phyloP scores from a whole-genome alignment of 2,113 vertebrate genomes.

The Arenaria interpres region DNA sequence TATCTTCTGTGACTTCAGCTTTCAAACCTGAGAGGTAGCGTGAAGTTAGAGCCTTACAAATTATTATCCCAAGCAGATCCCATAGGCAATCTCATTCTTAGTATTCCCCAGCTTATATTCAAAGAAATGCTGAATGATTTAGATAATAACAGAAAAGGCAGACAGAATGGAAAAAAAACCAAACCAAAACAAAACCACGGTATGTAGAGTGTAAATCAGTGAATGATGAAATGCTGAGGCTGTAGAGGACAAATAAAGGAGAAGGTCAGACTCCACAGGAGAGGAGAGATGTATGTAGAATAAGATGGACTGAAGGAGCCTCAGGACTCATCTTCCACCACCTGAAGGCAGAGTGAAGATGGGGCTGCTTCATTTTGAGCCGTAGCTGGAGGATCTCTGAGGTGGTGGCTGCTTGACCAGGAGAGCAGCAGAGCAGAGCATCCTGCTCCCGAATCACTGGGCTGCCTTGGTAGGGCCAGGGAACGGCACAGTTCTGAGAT shows the following conservation, averaged over 20 bases:
- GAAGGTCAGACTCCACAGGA: not conserved
- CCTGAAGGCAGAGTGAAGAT: not conserved
- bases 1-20: not conserved
- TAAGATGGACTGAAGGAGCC: not conserved
- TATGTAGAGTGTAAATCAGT: no score
- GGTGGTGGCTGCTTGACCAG: accelerated
- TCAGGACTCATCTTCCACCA: not conserved
- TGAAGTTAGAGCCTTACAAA: not conserved
- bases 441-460: accelerated
- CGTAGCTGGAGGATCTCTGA: accelerated
- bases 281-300: not conserved
- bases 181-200: not conserved
- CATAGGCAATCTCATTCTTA: not conserved
- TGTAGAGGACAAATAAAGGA: not conserved
- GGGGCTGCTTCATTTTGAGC: not conserved
- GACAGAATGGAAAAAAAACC: not conserved
- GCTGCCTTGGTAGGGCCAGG: not conserved
- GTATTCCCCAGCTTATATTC: not conserved
- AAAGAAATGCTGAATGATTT: not conserved
- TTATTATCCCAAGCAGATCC: not conserved
- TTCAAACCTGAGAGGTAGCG: not conserved
- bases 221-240: not conserved
- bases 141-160: not conserved
- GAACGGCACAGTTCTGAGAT: accelerated
- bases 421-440: not conserved